Evolutionary conservation across 2,797 vertebrate species (phyloP), one percentile per base, ranked within the genome.

Genomic region (Parotocinclus haroldoi): DNA sequence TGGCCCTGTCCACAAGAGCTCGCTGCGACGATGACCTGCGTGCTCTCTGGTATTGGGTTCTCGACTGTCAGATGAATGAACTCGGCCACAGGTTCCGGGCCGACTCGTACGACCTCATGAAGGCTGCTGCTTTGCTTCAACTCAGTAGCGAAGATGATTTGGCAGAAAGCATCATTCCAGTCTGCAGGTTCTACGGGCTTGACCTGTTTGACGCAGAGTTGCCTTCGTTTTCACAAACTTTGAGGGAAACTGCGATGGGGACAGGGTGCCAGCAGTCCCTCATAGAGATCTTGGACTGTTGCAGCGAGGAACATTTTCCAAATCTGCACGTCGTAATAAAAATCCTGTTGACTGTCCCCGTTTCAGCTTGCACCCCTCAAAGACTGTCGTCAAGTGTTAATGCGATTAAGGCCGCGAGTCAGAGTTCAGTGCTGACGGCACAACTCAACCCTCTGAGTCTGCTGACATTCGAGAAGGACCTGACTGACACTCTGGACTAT

Each of bases 361-460:
- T 54, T 13, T 8, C 62, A 6, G 17, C 61, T 7, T 63, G 50
- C 50, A 7, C 38, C 3, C 37, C 10, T 0, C 16, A 14, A 14
- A 10, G 50, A 12, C 53, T 54, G 5, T 45, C 38, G 14, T 64
- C 62, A 0, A 64, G 62, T 9, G 17, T 54, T 0, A 36, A 16
- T 45, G 53, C 44, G 27, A 27, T 54, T 39, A 64, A 36, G 39
- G 14, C 50, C 4, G 10, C 9, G 13, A 54, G 62, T 54, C 18
- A 6, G 39, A 53, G 50, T 11, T 42, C 61, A 3, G 14, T 14
- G 13, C 61, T 53, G 50, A 63, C 39, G 1, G 50, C 61, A 5
- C 61, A 19, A 38, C 38, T 63, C 7, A 63, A 53, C 42, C 61
- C 61, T n/a, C 61, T 53, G 8, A 63, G 61, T 13, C 61, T 63